Percentiles rank a stretch among this genome's conserved stretches.
Conservation (phyloP, 2,797 vertebrate species). For the Ptychadena robeensis region DNA sequence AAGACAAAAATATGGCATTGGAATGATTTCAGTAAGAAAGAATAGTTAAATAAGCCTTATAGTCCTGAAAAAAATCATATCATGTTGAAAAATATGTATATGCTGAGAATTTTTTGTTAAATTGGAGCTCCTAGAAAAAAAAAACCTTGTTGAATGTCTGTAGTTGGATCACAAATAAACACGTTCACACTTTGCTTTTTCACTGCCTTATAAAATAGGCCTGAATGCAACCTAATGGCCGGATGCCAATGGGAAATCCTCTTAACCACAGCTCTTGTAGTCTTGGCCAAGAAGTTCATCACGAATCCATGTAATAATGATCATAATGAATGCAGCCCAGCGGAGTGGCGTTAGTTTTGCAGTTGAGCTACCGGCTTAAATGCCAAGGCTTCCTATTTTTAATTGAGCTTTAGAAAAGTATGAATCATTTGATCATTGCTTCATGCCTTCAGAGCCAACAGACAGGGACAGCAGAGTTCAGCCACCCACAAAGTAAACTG, state of each 20-base stretch:
- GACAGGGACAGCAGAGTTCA: slow-evolving; percentile 28
- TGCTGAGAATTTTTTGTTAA: background rate
- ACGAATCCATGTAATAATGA: slow-evolving; percentile 48
- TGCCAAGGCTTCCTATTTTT: slow-evolving; percentile 50
- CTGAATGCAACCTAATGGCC: slow-evolving; percentile 44
- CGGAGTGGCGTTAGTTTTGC: slow-evolving; percentile 41
- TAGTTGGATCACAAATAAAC: background rate
- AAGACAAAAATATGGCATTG: background rate
- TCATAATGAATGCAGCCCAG: slow-evolving; percentile 39
- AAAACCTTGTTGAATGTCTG: background rate
- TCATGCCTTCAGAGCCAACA: slow-evolving; percentile 37
- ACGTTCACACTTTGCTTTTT: background rate
- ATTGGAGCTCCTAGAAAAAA: background rate
- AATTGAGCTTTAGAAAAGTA: slow-evolving; percentile 52
- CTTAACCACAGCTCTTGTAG: slow-evolving; percentile 25
- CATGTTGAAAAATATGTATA: background rate
- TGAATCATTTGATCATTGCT: slow-evolving; percentile 48
- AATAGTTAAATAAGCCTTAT: background rate
- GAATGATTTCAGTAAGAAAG: background rate
- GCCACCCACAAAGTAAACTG: slow-evolving; percentile 38
- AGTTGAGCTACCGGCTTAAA: slow-evolving; percentile 40
- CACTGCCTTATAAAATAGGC: background rate
- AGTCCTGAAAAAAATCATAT: background rate
- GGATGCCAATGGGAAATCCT: slow-evolving; percentile 44
- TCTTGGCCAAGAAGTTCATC: slow-evolving; percentile 43